Evolutionary conservation across 1,140 invertebrate species (phyloP), one percentile per base, ranked within the genome.

Genomic region (Pseudomyrmex concolor): DNA sequence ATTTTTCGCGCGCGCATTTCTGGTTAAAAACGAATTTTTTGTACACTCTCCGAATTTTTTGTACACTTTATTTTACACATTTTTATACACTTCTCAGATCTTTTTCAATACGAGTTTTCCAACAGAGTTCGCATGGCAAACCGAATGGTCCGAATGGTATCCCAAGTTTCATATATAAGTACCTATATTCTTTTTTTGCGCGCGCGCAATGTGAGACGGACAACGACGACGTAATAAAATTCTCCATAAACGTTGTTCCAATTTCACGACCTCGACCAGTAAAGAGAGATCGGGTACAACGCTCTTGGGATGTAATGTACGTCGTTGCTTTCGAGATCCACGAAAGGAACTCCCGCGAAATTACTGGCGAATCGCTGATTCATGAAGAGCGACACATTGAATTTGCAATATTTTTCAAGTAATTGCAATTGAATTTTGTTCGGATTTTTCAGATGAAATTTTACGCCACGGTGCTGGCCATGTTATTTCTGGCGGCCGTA

Each of bases 401-500:
- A 34, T 34, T 34, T 0, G 0, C 34, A 34, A 34, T 1, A 34
- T 34, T 34, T 34, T 34, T 34, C 34, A 34, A 34, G 5, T 7
- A 34, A 34, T 34, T 7, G 34, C 34, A 34, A 51, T 51, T 51
- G 3, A 51, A 51, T 51, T 51, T 13, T 51, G 13, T 13, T 51
- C 12, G 50, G 13, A 0, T 51, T 88, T 55, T 88, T 55, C 71
- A 92, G 92, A 94, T 94, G 91, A 91, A 86, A 25, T 64, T 87
- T 71, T 86, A 90, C 66, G 60, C 76, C 5, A 57, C 95, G 77
- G 92, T 94, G 84, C 15, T 94, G 22, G 85, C 86, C 7, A 88
- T 95, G 68, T 80, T 94, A 84, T 71, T 94, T n/a, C 51, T 95
- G 73, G 94, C 95, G 81, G 94, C 94, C 74, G 88, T 93, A 22